Conservation (phyloP, 1,140 invertebrate genomes). For the Trichonephila clavipes region DNA sequence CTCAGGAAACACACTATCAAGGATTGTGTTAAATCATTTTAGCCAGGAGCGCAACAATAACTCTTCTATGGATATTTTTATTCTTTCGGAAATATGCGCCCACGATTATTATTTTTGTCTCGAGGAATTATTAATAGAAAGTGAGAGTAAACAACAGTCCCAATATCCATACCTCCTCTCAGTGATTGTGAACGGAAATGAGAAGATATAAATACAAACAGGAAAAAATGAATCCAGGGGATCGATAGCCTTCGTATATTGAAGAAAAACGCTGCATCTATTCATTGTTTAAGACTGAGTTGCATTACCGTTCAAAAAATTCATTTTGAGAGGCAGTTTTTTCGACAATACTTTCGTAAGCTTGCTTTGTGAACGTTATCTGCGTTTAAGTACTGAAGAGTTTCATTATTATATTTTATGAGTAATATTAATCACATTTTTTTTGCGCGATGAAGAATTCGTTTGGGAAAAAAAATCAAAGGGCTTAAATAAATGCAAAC, state of each 20-base stretch:
- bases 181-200: neutral
- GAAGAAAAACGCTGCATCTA: conserved; percentile 9
- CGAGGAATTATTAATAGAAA: neutral
- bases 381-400: neutral
- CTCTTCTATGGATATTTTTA: neutral
- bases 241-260: conserved; percentile 12
- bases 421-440: neutral
- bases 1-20: neutral
- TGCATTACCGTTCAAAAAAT: conserved; percentile 11
- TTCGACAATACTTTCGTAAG: neutral
- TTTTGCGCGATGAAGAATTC: neutral
- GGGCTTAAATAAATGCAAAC: neutral
- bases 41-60: neutral
- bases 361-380: neutral
- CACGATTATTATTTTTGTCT: neutral
- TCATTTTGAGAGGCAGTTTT: neutral
- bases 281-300: conserved; percentile 25
- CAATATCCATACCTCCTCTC: conserved; percentile 15
- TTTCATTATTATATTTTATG: too few relatives aligned
- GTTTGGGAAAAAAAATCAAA: neutral
- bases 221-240: neutral
- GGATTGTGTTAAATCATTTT: neutral
- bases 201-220: neutral
- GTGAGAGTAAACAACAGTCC: conserved; percentile 23
- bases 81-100: neutral